Base-by-base conservation (phyloP, 2,888 invertebrate species). In the Nemapogon koenigi region DNA sequence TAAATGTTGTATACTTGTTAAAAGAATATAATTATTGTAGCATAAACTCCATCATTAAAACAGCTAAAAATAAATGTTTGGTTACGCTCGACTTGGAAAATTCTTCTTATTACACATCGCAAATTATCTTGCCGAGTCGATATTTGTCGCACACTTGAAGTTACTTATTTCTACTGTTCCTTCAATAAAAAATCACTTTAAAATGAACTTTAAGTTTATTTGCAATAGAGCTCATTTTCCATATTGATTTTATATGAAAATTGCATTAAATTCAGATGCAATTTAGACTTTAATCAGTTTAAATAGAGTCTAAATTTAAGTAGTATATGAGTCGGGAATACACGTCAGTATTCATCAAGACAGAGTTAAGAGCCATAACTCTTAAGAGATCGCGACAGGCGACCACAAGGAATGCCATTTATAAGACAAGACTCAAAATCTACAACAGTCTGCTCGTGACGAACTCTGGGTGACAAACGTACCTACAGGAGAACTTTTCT, bases 321-420 rank as follows among this genome's bases (percentile, higher is more conserved):
- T n/a, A n/a, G n/a, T n/a, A n/a, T n/a, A n/a, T n/a, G n/a, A n/a
- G n/a, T n/a, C n/a, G n/a, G n/a, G n/a, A n/a, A n/a, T n/a, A 33
- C 19, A 33, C 33, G 33, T 19, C 52, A 55, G 58, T 60, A 65
- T 67, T 61, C 63, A 68, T 70, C 70, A 67, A 66, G 62, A 50
- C 54, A 48, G 62, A 68, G 62, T 52, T 51, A 49, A 51, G 19
- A 16, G 51, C 59, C 65, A 47, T 70, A 73, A 73, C 62, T 53
- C 73, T 66, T 66, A 52, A 46, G 42, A 44, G 51, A 51, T 49
- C 29, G 46, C 54, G 37, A 49, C 56, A 57, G 55, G 53, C 52
- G 48, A 50, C 60, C 61, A 46, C 56, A 51, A 52, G 63, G 67
- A 68, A 73, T 72, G 68, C 59, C 58, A 69, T 73, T 68, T 68